These are phyloP conservation scores for Agrochola macilenta DNA, from an alignment of 2,888 invertebrate genomes.

Conservation along the genomic window DNA sequence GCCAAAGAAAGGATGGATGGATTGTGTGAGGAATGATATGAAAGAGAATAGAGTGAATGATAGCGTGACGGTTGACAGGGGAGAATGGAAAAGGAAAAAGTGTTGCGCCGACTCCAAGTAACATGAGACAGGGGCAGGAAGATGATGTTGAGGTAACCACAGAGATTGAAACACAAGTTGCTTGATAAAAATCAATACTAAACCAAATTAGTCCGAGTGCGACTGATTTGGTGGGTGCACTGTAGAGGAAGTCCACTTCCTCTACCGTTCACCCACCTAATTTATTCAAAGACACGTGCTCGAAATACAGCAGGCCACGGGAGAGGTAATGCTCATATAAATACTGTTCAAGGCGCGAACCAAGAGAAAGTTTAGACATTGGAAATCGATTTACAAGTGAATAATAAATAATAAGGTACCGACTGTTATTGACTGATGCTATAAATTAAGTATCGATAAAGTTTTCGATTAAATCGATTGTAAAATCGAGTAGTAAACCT, in stretches of 20 bases:
- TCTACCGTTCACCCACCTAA: slow-evolving; percentile 57
- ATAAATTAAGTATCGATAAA: slow-evolving; percentile 60
- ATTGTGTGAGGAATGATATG: no score
- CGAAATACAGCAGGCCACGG: slow-evolving; percentile 71
- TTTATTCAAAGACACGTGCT: slow-evolving; percentile 75
- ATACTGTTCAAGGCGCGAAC: slow-evolving; percentile 68
- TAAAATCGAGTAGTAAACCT: slow-evolving; percentile 61
- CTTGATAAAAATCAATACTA: background rate
- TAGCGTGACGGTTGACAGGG: no score
- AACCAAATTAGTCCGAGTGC: background rate
- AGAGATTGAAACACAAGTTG: background rate
- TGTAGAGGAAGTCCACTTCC: background rate
- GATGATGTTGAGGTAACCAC: background rate
- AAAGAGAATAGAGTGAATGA: no score
- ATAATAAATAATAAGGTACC: slow-evolving; percentile 63
- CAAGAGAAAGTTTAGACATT: slow-evolving; percentile 72
- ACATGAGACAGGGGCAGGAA: no score
- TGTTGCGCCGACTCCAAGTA: no score
- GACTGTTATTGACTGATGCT: slow-evolving; percentile 53
- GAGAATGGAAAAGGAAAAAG: no score
- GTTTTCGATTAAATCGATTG: slow-evolving; percentile 51
- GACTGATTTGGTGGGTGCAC: no score
- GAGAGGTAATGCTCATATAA: slow-evolving; percentile 73
- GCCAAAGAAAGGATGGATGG: no score
- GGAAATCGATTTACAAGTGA: slow-evolving; percentile 64